Base-by-base conservation (phyloP, 1,140 invertebrate species). In the Acyrthosiphon pisum region DNA sequence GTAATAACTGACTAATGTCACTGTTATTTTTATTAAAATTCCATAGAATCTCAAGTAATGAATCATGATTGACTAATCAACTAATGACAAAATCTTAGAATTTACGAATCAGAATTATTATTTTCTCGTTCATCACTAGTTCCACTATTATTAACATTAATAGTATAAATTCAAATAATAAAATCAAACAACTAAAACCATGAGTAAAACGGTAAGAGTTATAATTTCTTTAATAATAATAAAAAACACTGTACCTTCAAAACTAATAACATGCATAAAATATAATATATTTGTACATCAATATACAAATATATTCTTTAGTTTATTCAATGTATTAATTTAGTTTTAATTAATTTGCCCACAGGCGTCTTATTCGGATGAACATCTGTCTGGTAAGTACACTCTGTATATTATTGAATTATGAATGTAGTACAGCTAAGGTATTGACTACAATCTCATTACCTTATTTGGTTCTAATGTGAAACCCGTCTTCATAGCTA, bases 301-400 rank as follows among this genome's bases (percentile, higher is more conserved):
- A 41, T 90, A 9, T 60, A 60, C 7, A 60, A 56, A n/a, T 50
- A 88, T 35, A 44, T 30, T 60, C 1, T 88, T 88, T 23, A 35
- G 6, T 68, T 41, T 35, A 68, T 44, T 30, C 6, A 41, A 30
- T 41, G 6, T 44, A 41, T 44, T 68, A 44, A 90, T 90, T 68
- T 50, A n/a, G 30, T 60, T n/a, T 89, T 1, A 26, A 92, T 94
- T 93, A 6, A 93, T 93, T 94, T 94, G 93, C 95, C 97, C 97
- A 93, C 96, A 98, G 98, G 97, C 97, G 95, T 97, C 97, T 94
- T 98, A 98, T 95, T 97, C 97, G 56, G 98, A 98, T 96, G 98
- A 98, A 96, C 98, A 98, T 96, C 96, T 98, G 95, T 97, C 97
- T 95, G 98, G 98, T 98, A 96, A 97, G 97, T 97, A 94, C 60